Base-by-base conservation (phyloP, 2,113 vertebrate genomes). In the Thryonomys swinderianus region DNA sequence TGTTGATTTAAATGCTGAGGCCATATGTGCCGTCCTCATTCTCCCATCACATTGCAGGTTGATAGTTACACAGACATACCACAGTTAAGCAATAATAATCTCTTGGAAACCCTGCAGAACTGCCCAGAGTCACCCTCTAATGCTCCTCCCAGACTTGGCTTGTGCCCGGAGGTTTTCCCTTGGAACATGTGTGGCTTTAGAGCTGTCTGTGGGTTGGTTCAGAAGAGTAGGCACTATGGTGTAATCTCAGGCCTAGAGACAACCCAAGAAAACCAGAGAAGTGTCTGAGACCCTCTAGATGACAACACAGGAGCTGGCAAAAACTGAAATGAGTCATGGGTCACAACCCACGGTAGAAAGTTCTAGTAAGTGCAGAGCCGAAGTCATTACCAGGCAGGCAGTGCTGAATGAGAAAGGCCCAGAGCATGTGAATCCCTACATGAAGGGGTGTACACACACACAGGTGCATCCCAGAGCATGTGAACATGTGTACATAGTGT, bases 381-480 rank as follows among this genome's bases (percentile, higher is more conserved):
- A 61, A 96, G 53, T n/a, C 45, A 90, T 95, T 88, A 81, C 30
- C 85, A 83, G 40, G 45, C 55, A 89, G 67, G 62, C 84, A 83
- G 67, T 30, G 17, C 67, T 91, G 74, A 21, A 71, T 48, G 40
- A 69, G 27, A n/a, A n/a, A 66, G n/a, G 42, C 40, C 69, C 42
- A 12, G 14, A 10, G 57, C 71, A 94, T 67, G 42, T 73, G 55
- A 7, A 7, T 78, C n/a, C 13, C 55, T 82, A 7, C 59, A 67
- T 9, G 5, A 67, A 32, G 4, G 20, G 74, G 18, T 86, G n/a
- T 32, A 37, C n/a, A 61, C 16, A 67, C 9, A 30, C 5, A 7
- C 9, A n/a, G n/a, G 40, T 84, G 27, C 61, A 37, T 67, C 27
- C 64, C 45, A 85, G 71, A 45, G n/a, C 25, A 32, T 61, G 42